Evolutionary conservation across 2,888 invertebrate species (phyloP).

Genomic region (Lithophane ornitopus): DNA sequence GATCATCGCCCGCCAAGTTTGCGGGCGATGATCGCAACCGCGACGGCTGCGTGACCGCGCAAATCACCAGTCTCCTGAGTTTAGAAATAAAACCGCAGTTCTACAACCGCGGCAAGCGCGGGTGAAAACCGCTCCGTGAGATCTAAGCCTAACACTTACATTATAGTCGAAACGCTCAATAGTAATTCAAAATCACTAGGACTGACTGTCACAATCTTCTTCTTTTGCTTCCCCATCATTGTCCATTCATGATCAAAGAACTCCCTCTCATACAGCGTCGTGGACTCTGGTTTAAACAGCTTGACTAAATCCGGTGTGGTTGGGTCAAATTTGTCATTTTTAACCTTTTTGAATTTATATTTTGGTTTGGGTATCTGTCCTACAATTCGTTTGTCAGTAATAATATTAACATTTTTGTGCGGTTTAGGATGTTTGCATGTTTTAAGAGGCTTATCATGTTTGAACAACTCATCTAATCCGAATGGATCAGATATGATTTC

Average conservation of each 20-base stretch:
- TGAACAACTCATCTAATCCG: constrained; percentile 64
- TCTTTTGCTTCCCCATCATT: constrained; percentile 42
- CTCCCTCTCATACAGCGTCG: constrained; percentile 33
- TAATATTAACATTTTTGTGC: constrained; percentile 21
- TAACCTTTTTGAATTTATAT: background rate
- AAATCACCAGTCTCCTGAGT: too few species aligned
- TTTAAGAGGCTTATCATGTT: constrained; percentile 52
- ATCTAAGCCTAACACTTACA: constrained; percentile 75
- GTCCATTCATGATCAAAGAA: constrained; percentile 43
- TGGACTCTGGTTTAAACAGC: background rate
- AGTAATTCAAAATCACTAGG: constrained; percentile 65
- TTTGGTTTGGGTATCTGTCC: constrained; percentile 50
- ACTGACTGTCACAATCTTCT: constrained; percentile 45
- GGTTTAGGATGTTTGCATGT: constrained; percentile 63
- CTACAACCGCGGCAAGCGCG: too few species aligned
- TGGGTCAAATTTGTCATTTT: background rate
- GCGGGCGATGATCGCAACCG: too few species aligned
- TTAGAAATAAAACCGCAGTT: too few species aligned
- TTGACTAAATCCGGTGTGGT: background rate
- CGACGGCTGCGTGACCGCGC: too few species aligned
- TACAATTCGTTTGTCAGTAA: background rate
- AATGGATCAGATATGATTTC: constrained; percentile 68
- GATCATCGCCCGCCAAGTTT: too few species aligned
- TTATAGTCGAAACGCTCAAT: constrained; percentile 74
- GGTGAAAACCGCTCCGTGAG: too few species aligned